Evolutionary conservation across 92 coral and sea anemone genomes (phyloP).

Genomic region (Parazoanthus swiftii): DNA sequence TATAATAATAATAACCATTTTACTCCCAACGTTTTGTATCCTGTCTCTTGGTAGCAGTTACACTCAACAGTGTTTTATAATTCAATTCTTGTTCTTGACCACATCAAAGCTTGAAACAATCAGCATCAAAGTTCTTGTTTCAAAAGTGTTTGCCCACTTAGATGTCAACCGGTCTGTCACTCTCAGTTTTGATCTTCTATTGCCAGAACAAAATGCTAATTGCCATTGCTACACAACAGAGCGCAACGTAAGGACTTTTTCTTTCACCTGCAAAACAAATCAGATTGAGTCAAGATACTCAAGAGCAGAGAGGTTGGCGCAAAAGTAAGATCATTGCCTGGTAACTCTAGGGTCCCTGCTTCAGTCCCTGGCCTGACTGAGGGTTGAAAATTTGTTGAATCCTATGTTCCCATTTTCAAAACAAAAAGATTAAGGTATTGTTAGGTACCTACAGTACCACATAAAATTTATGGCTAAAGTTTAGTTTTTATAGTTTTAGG

Average conservation of each 20-base stretch:
- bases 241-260: slow-evolving; percentile 95
- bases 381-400: no score
- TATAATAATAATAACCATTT: neutral
- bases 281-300: neutral
- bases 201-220: slow-evolving; percentile 94
- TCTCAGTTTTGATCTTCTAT: slow-evolving; percentile 17
- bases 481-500: no score
- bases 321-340: no score
- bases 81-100: neutral
- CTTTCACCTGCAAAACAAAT: slow-evolving; percentile 79
- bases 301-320: no score
- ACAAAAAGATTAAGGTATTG: no score
- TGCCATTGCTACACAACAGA: slow-evolving; percentile 98
- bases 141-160: neutral
- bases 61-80: no score
- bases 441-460: no score
- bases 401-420: no score
- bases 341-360: no score
- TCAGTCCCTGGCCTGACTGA: no score
- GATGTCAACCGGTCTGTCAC: neutral
- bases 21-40: neutral
- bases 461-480: no score
- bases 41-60: neutral
- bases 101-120: neutral
- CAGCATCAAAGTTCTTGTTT: neutral